Percentiles rank a stretch among this genome's conserved stretches.
phyloP scores from a whole-genome alignment of 2,888 invertebrate genomes.

The Molanna angustata region DNA sequence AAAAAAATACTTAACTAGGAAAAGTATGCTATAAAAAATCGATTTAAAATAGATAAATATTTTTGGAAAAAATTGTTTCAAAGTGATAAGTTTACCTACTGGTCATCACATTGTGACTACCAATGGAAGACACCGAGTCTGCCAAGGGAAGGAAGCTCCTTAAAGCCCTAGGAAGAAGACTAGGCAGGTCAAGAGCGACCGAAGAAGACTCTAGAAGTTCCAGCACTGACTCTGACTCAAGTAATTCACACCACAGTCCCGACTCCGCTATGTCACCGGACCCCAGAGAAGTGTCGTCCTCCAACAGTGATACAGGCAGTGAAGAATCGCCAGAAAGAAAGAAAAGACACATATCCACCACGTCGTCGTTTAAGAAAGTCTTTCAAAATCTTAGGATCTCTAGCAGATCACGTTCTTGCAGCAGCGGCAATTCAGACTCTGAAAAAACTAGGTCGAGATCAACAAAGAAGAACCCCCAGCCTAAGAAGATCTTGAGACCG shows the following conservation, averaged over 20 bases:
- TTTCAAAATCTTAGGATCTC: slow-evolving; percentile 67
- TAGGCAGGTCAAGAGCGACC: slow-evolving; percentile 53
- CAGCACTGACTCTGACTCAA: slow-evolving; percentile 50
- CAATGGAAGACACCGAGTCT: slow-evolving; percentile 42
- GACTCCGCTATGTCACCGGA: slow-evolving; percentile 37
- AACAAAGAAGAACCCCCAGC: slow-evolving; percentile 60
- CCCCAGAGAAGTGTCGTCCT: slow-evolving; percentile 41
- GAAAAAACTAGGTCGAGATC: slow-evolving; percentile 36
- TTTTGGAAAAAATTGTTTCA: slow-evolving; percentile 23
- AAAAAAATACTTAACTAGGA: too few relatives aligned
- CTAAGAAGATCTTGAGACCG: slow-evolving; percentile 72
- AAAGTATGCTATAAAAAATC: too few relatives aligned
- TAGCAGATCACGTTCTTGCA: slow-evolving; percentile 63
- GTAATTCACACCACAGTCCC: slow-evolving; percentile 44
- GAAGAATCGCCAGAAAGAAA: slow-evolving; percentile 58
- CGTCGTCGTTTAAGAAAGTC: slow-evolving; percentile 67
- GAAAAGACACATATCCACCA: slow-evolving; percentile 51
- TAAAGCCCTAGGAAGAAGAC: slow-evolving; percentile 62
- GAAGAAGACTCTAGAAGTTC: slow-evolving; percentile 49
- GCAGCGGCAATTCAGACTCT: slow-evolving; percentile 49
- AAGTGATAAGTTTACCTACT: slow-evolving; percentile 40
- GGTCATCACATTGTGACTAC: slow-evolving; percentile 52
- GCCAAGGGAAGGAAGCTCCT: slow-evolving; percentile 58
- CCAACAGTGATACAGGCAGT: slow-evolving; percentile 63
- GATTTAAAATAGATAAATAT: too few relatives aligned